Evolutionary conservation across 2,797 vertebrate species (phyloP).

Genomic region (Thunnus albacares): DNA sequence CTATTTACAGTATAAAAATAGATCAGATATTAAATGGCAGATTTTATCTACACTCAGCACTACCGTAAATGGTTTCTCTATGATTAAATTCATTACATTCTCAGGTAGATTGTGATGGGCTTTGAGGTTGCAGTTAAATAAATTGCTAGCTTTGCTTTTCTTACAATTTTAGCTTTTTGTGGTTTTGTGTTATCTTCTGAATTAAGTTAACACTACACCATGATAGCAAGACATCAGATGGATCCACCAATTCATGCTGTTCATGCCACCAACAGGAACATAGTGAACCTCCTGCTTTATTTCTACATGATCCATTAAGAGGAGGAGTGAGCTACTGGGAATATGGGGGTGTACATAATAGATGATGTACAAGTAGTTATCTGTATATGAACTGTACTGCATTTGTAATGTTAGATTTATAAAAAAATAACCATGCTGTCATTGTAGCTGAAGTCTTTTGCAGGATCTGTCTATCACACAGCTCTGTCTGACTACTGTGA

Average conservation of each 20-base stretch:
- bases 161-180: not conserved
- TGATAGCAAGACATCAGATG: slow-evolving; percentile 2
- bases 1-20: not conserved
- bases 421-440: too few species aligned
- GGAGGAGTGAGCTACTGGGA: not conserved
- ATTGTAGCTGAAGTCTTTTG: not conserved
- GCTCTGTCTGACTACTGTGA: not conserved
- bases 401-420: not conserved
- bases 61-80: not conserved
- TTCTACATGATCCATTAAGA: not conserved
- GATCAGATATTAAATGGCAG: not conserved
- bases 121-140: not conserved
- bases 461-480: not conserved
- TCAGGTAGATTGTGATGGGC: not conserved
- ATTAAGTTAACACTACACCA: not conserved
- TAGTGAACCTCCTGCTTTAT: not conserved
- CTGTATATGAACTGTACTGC: not conserved
- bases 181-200: not conserved
- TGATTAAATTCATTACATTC: not conserved
- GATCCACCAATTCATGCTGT: not conserved
- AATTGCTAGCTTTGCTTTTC: not conserved
- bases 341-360: not conserved
- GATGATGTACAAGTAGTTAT: too few species aligned
- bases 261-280: not conserved
- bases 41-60: not conserved